A percentile compares a stretch with the other conserved stretches of the same genome.
phyloP scores from a whole-genome alignment of 2,797 vertebrate genomes.

The Gymnothorax javanicus region DNA sequence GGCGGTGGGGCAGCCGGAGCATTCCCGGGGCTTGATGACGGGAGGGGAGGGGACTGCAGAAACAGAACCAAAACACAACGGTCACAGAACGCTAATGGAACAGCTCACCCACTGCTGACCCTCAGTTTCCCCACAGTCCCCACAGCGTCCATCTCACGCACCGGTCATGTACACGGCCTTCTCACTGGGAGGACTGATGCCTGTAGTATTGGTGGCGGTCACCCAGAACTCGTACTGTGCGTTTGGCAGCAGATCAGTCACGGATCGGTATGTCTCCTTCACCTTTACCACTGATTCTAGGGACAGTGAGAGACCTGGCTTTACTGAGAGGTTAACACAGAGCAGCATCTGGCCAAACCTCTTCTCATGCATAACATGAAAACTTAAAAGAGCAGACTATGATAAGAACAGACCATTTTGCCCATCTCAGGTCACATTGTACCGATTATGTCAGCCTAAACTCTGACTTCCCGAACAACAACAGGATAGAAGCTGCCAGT shows the following conservation, averaged over 20 bases:
- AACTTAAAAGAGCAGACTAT: not conserved
- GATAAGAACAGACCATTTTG: not conserved
- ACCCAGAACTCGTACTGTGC: slow-evolving; percentile 96
- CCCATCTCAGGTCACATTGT: not conserved
- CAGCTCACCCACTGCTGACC: not conserved
- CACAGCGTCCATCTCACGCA: slow-evolving; percentile 53
- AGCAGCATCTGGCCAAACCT: not conserved
- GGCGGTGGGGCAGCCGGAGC: slow-evolving; percentile 81
- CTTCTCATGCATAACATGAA: not conserved
- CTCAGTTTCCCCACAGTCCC: slow-evolving; percentile 6
- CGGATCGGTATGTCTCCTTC: slow-evolving; percentile 90
- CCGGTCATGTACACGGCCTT: slow-evolving; percentile 89
- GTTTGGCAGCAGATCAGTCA: slow-evolving; percentile 82
- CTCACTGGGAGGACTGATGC: slow-evolving; percentile 88
- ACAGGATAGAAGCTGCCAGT: not conserved
- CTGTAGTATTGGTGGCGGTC: slow-evolving; percentile 85
- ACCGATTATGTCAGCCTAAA: not conserved
- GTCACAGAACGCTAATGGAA: not conserved
- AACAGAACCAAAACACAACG: not conserved
- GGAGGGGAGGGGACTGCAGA: slow-evolving; percentile 86
- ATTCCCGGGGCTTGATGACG: slow-evolving; percentile 76
- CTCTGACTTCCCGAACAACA: not conserved
- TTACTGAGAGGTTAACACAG: not conserved
- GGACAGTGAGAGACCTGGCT: slow-evolving; percentile 9
- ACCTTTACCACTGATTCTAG: slow-evolving; percentile 78